Base-by-base conservation (phyloP, 2,797 vertebrate species). In the Sitta carolinensis region DNA sequence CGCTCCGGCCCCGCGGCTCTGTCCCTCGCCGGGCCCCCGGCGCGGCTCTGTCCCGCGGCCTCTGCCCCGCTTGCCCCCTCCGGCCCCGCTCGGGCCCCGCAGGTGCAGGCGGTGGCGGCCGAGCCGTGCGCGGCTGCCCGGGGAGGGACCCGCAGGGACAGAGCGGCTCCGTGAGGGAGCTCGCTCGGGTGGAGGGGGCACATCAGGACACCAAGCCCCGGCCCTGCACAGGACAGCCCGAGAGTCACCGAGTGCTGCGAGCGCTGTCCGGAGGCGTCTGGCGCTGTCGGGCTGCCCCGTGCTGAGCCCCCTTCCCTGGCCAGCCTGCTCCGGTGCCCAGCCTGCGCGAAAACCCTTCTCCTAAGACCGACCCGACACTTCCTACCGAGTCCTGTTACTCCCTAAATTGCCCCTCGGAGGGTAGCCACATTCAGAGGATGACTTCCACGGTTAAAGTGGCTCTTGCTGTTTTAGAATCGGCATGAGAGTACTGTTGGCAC, bases 361-460 rank as follows among this genome's bases (percentile, higher is more conserved):
- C 38, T 47, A 3, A 14, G 7, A 3, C 14, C 11, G 4, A 32
- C 34, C 30, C 42, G 11, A 17, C 13, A 19, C 26, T 43, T 21
- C 17, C 25, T 3, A 3, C 10, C 1, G 5, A n/a, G 48, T 50
- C 32, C 11, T n/a, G 9, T 13, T 70, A 2, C 0, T 38, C 4
- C 22, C 18, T 32, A 9, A 22, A 23, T 45, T 55, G 6, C 2
- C 7, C 17, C 18, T 52, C 3, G 9, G 7, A 51, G n/a, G 4
- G 5, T 5, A 27, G n/a, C 75, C n/a, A 2, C 11, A 0, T n/a
- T 25, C 2, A 3, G 10, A 73, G 36, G 11, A 10, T 22, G 22
- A 9, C 18, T 72, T 77, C 32, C 5, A 0, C 32, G 2, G 8
- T 45, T 70, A 10, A 67, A 42, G 12, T 18, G 52, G 4, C 4